These are phyloP conservation scores for Rhabdomys dilectus DNA, from an alignment of 2,113 vertebrate species.

Conservation along the genomic window DNA sequence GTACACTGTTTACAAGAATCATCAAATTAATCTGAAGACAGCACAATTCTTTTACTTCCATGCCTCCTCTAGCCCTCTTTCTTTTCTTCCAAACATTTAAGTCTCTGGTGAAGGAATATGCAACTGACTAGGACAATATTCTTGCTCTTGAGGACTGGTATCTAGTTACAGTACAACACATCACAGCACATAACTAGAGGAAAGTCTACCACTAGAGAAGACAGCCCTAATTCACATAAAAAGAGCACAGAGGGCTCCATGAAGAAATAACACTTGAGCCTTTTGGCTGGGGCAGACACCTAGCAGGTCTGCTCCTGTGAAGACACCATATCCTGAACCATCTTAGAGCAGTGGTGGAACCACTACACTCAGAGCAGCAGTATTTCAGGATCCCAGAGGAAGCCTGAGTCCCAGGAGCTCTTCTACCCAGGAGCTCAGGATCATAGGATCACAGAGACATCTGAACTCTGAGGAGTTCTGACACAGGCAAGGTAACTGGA, in stretches of 20 bases:
- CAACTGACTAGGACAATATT: neutral
- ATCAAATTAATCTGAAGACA: neutral
- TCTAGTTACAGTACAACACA: neutral
- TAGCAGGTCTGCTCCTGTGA: too few relatives aligned
- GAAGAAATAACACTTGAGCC: neutral
- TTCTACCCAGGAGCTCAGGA: too few relatives aligned
- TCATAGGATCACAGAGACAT: too few relatives aligned
- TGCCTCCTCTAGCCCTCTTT: neutral
- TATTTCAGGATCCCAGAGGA: too few relatives aligned
- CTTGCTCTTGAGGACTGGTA: neutral
- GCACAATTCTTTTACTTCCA: neutral
- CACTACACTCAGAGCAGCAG: too few relatives aligned
- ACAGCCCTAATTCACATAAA: neutral
- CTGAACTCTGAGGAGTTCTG: too few relatives aligned
- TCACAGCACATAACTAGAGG: neutral
- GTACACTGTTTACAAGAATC: slow-evolving; percentile 7
- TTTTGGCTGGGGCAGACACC: too few relatives aligned
- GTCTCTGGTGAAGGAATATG: neutral
- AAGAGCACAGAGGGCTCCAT: neutral
- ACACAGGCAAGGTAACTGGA: too few relatives aligned
- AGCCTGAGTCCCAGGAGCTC: too few relatives aligned
- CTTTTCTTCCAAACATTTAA: slow-evolving; percentile 35
- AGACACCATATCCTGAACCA: too few relatives aligned
- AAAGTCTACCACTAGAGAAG: neutral
- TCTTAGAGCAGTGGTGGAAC: too few relatives aligned